phyloP scores from a whole-genome alignment of 2,797 vertebrate genomes.

The Anniella stebbinsi region DNA sequence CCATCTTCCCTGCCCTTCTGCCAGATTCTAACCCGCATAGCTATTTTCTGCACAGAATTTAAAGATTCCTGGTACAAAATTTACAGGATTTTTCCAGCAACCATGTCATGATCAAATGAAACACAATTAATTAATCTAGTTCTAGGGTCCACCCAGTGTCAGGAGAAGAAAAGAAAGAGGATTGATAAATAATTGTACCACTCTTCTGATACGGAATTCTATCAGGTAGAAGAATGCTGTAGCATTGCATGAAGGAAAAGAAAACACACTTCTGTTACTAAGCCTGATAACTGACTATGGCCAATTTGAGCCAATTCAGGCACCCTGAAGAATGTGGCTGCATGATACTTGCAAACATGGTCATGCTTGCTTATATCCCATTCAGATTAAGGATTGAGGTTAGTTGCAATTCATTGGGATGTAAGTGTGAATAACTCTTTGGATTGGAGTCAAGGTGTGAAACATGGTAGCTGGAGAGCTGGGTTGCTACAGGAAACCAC shows the following conservation, averaged over 20 bases:
- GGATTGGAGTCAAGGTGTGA: not conserved
- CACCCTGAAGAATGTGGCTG: not conserved
- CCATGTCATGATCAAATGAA: not conserved
- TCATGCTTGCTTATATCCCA: not conserved
- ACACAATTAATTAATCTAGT: not conserved
- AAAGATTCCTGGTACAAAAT: not conserved
- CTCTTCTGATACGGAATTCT: slow-evolving; percentile 11
- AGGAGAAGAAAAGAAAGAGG: not conserved
- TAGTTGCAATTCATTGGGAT: not conserved
- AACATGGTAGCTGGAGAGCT: too few relatives aligned
- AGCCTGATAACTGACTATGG: not conserved
- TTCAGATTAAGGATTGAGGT: not conserved
- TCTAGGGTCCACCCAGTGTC: not conserved
- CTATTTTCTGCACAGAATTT: not conserved
- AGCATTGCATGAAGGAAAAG: not conserved
- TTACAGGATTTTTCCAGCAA: not conserved
- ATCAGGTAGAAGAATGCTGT: not conserved
- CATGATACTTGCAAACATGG: not conserved
- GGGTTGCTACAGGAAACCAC: not conserved
- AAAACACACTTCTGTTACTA: not conserved
- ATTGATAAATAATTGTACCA: not conserved
- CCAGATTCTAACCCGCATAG: not conserved
- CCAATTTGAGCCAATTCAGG: not conserved
- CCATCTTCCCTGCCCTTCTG: not conserved
- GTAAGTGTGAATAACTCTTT: not conserved